phyloP scores from a whole-genome alignment of 1,140 invertebrate genomes.

The Platorchestia sp. region DNA sequence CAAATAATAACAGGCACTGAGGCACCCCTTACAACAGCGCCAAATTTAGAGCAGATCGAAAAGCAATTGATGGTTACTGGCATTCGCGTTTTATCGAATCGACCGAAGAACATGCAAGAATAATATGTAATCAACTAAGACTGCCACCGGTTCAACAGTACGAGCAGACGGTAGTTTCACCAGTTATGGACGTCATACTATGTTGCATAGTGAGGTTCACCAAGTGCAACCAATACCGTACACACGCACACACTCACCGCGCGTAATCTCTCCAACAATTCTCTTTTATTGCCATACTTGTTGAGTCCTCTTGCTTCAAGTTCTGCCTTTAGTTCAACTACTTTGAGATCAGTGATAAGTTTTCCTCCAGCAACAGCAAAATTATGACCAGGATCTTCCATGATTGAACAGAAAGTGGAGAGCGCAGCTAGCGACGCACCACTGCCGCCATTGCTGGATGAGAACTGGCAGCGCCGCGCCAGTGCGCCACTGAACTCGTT shows the following conservation, averaged over 20 bases:
- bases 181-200: neutral
- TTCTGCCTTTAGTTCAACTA: slow-evolving; percentile 38
- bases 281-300: slow-evolving; percentile 42
- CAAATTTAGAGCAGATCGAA: neutral
- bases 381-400: neutral
- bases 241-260: slow-evolving; percentile 47
- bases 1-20: neutral
- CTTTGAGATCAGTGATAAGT: slow-evolving; percentile 50
- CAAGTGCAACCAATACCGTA: slow-evolving; percentile 38
- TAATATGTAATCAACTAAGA: neutral
- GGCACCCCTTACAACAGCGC: neutral
- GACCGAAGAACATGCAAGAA: neutral
- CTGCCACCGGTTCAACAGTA: neutral
- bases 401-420: neutral
- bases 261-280: slow-evolving; percentile 53
- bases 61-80: neutral
- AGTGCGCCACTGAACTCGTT: neutral
- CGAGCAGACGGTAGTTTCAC: neutral
- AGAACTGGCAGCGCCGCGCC: slow-evolving; percentile 15
- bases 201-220: slow-evolving; percentile 43
- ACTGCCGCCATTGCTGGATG: slow-evolving; percentile 31
- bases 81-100: neutral
- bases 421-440: neutral
- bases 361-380: slow-evolving; percentile 45
- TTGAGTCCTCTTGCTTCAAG: slow-evolving; percentile 43